Evolutionary conservation across 2,113 vertebrate genomes (phyloP).

Genomic region (Oenanthe melanoleuca): DNA sequence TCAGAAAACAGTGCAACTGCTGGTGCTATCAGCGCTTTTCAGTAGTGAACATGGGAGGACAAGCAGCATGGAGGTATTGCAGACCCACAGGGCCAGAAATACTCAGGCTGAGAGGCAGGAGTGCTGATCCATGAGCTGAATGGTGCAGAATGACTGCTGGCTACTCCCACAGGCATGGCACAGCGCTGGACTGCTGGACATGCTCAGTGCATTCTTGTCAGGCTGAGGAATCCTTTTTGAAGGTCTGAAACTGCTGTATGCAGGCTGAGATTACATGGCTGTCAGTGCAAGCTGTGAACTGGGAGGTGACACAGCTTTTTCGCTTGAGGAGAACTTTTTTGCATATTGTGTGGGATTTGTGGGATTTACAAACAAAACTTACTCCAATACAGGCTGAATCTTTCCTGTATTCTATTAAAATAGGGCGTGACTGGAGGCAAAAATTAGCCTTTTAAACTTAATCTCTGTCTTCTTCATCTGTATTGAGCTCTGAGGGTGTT

Average conservation of each 20-base stretch:
- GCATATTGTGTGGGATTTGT: neutral
- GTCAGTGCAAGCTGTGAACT: neutral
- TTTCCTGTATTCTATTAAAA: neutral
- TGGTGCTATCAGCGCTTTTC: neutral
- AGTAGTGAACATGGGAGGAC: rapidly evolving
- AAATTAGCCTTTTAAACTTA: neutral
- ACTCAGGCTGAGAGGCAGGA: neutral
- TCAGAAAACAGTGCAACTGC: neutral
- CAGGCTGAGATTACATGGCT: neutral
- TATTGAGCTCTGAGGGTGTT: neutral
- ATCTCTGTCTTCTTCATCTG: neutral
- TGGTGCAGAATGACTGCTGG: neutral
- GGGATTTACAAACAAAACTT: conserved; percentile 12
- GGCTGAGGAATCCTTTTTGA: neutral
- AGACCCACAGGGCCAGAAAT: neutral
- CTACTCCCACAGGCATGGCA: neutral
- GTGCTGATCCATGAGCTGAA: neutral
- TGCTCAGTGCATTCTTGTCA: neutral
- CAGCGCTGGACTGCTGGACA: neutral
- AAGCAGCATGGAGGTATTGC: neutral
- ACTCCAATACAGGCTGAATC: neutral
- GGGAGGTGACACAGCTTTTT: neutral
- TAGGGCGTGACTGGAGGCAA: rapidly evolving
- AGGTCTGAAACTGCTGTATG: neutral
- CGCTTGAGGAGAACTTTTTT: neutral